A percentile compares a stretch with the other conserved stretches of the same genome.
Conservation (phyloP, 2,797 vertebrate species). For the Rhadinocentrus ornatus region DNA sequence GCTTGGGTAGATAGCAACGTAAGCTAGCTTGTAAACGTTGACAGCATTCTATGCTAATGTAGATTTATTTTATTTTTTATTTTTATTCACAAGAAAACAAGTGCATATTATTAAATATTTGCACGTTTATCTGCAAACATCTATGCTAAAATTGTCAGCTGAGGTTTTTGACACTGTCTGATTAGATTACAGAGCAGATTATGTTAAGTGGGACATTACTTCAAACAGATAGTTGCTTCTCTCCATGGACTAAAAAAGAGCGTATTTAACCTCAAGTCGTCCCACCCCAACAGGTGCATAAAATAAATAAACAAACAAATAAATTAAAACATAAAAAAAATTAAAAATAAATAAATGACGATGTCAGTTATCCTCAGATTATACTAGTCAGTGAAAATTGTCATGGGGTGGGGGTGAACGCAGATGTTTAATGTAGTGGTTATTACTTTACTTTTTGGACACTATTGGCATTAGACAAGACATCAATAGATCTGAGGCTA, state of each 20-base stretch:
- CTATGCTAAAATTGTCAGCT: not conserved
- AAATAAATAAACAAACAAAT: too few relatives aligned
- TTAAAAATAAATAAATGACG: not conserved
- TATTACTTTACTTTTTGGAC: not conserved
- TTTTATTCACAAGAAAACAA: too few relatives aligned
- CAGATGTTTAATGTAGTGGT: not conserved
- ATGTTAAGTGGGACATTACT: not conserved
- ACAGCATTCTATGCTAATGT: not conserved
- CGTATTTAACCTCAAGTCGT: not conserved
- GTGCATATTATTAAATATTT: not conserved
- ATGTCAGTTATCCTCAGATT: not conserved
- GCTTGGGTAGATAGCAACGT: not conserved
- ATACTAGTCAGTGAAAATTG: not conserved
- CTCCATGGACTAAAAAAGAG: not conserved
- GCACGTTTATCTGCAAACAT: not conserved
- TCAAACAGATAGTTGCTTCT: not conserved
- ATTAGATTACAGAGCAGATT: not conserved
- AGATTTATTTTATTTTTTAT: too few relatives aligned
- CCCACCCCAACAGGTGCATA: constrained; percentile 22
- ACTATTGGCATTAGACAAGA: not conserved
- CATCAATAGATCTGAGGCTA: not conserved
- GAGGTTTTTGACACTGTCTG: not conserved
- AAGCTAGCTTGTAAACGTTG: constrained; percentile 7
- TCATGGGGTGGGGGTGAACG: not conserved
- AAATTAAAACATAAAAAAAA: not conserved